Conservation (phyloP, 2,113 vertebrate genomes). For the Dasypus novemcinctus region DNA sequence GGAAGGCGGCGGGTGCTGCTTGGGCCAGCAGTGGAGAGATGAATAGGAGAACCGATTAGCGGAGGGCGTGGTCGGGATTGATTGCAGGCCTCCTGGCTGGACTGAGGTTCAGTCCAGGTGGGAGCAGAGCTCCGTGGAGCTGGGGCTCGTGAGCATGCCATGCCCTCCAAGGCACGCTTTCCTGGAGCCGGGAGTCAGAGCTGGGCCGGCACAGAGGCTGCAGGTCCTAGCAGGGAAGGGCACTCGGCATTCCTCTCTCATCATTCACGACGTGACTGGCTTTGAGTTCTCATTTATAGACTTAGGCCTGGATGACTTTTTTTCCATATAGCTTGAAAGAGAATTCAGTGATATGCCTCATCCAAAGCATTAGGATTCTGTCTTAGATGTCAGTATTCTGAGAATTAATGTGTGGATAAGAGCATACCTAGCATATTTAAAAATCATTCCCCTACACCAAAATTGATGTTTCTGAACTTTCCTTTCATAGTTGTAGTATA, state of each 20-base stretch:
- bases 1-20: neutral
- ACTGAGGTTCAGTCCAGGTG: neutral
- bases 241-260: rapidly evolving
- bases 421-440: neutral
- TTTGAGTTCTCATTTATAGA: neutral
- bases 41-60: neutral
- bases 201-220: neutral
- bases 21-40: neutral
- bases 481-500: neutral
- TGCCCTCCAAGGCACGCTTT: too few relatives aligned
- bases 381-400: neutral
- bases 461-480: neutral
- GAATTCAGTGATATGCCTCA: neutral
- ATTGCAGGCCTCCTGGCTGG: neutral
- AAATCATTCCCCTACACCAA: neutral
- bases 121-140: neutral
- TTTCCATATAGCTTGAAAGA: neutral
- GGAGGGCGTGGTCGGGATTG: neutral
- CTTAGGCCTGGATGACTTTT: neutral
- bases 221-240: neutral
- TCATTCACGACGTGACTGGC: neutral
- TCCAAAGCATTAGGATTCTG: neutral
- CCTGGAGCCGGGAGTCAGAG: rapidly evolving
- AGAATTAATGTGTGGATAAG: neutral
- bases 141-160: neutral